A percentile compares a stretch with the other conserved stretches of the same genome.
These are phyloP conservation scores for Phymastichus coffea DNA, from an alignment of 1,140 invertebrate genomes.

Conservation along the genomic window DNA sequence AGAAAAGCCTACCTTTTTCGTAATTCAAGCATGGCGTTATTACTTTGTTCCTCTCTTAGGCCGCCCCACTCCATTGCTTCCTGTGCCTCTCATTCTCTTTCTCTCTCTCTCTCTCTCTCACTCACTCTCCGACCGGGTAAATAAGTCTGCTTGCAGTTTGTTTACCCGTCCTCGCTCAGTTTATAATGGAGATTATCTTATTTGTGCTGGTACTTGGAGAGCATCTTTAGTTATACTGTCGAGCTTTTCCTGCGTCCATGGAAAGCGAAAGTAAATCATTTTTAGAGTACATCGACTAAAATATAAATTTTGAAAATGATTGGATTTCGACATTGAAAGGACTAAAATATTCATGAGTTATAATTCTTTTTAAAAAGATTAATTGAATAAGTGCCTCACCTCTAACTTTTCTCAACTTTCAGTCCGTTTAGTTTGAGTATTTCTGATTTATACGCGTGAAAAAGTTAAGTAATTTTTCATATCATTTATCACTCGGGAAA, in stretches of 20 bases:
- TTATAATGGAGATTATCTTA: conserved; percentile 59
- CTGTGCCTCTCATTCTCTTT: conserved; percentile 11
- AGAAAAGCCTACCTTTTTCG: too few species aligned
- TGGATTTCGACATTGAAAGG: neutral
- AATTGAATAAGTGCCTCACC: too few species aligned
- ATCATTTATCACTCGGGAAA: too few species aligned
- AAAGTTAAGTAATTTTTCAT: too few species aligned
- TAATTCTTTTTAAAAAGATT: too few species aligned
- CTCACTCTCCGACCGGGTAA: conserved; percentile 47
- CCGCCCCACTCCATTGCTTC: too few species aligned
- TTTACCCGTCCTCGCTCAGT: conserved; percentile 45
- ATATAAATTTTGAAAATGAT: neutral
- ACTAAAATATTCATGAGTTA: neutral
- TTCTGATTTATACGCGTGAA: too few species aligned
- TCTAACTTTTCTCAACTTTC: too few species aligned
- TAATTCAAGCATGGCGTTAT: neutral
- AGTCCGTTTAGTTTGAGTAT: too few species aligned
- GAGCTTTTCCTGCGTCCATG: conserved; percentile 13
- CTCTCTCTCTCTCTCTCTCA: conserved; percentile 25
- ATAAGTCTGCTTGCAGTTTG: conserved; percentile 51
- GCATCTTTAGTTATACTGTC: conserved; percentile 35
- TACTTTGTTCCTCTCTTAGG: neutral
- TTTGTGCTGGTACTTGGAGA: conserved; percentile 47
- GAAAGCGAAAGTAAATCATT: conserved; percentile 19
- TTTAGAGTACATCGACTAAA: neutral